phyloP scores from a whole-genome alignment of 2,113 vertebrate genomes.

The Cottus gobio region DNA sequence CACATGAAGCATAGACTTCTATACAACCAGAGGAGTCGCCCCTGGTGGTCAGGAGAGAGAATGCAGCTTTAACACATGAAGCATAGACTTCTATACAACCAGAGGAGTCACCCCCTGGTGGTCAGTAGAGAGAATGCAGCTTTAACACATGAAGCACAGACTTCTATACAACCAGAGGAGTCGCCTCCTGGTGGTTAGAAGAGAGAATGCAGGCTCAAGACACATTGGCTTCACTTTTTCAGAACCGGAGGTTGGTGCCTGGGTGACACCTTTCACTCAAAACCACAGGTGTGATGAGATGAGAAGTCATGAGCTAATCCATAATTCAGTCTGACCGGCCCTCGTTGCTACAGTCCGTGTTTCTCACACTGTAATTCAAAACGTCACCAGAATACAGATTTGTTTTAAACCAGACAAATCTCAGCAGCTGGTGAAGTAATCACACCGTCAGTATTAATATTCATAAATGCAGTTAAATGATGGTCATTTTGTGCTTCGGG shows the following conservation, averaged over 20 bases:
- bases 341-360: not conserved
- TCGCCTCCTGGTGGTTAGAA: too few relatives aligned
- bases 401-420: not conserved
- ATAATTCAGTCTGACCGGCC: not conserved
- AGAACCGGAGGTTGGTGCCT: not conserved
- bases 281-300: not conserved
- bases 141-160: too few relatives aligned
- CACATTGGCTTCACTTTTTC: not conserved
- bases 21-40: not conserved
- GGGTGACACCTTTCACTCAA: too few relatives aligned
- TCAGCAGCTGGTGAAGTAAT: not conserved
- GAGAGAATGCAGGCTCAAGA: not conserved
- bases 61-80: too few relatives aligned
- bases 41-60: too few relatives aligned
- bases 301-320: not conserved
- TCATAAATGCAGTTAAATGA: conserved; percentile 2
- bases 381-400: not conserved
- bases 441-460: not conserved
- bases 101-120: too few relatives aligned
- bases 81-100: too few relatives aligned
- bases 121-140: too few relatives aligned
- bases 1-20: not conserved
- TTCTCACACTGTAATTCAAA: not conserved
- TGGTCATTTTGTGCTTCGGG: not conserved
- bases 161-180: too few relatives aligned